Evolutionary conservation across 2,113 vertebrate genomes (phyloP).

Genomic region (Capreolus pygargus): DNA sequence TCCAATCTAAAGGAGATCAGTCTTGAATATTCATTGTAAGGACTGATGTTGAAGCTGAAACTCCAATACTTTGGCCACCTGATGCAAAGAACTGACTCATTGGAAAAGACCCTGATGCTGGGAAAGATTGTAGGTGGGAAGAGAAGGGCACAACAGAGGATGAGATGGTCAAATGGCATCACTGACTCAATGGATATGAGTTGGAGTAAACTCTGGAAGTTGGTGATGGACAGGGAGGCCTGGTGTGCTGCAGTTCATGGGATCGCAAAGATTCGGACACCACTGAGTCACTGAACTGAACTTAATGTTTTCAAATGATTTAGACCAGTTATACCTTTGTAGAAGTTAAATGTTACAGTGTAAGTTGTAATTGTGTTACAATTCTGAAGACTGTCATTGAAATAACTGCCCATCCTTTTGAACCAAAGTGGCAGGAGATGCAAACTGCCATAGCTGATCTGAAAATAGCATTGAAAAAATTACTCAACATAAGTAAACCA

Average conservation of each 20-base stretch:
- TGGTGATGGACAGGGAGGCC: not conserved
- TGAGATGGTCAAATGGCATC: not conserved
- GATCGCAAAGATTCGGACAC: not conserved
- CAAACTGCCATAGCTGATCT: not conserved
- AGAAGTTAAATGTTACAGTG: not conserved
- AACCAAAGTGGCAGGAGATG: not conserved
- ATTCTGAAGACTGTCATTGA: not conserved
- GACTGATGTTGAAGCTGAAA: not conserved
- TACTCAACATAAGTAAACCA: not conserved
- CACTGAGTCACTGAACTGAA: not conserved
- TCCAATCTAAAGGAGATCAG: not conserved
- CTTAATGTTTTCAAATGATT: not conserved
- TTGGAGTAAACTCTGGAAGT: not conserved
- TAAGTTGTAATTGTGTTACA: not conserved
- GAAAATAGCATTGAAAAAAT: not conserved
- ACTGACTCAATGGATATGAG: not conserved
- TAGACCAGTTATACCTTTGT: not conserved
- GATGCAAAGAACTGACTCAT: not conserved
- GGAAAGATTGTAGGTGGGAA: not conserved
- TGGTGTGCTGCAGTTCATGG: not conserved
- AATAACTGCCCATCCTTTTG: not conserved
- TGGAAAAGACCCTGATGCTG: not conserved
- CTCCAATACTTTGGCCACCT: not conserved
- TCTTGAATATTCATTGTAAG: not conserved
- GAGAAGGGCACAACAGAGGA: not conserved